Evolutionary conservation across 37 sponge, comb jelly and placozoan genomes (phyloP), one percentile per base, ranked within the genome.

Genomic region (Hexactinellida sp.): DNA sequence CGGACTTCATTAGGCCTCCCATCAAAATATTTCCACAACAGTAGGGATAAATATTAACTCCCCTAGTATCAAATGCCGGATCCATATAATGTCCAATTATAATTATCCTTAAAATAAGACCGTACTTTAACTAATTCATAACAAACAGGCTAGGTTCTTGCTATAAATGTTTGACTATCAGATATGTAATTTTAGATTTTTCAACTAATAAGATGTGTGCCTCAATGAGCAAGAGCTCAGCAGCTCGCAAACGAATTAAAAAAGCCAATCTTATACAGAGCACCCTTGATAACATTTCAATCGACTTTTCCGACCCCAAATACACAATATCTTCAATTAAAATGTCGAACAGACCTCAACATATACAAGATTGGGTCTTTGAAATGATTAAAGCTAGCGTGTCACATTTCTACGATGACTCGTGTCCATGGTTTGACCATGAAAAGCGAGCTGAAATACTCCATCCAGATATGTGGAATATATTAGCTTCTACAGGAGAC

Each of bases 381-480:
- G 76, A 63, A 32, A 63, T 23, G 34, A 63, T 63, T 25, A 63
- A 63, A 63, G 76, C 76, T 10, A 63, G 13, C 30, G 76, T 63
- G 3, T 63, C 76, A 7, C 76, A 63, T 28, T 63, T 63, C 34
- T 63, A 63, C 30, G 76, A 63, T n/a, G 34, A 63, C 13, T 23
- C 76, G 3, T 63, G 76, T 63, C 76, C 76, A n/a, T 63, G 76
- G 76, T 25, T 10, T 32, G 76, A 63, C 13, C 3, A 1, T 10
- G 76, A 63, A 3, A 63, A 63, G 76, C 21, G 76, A 63, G 30
- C 25, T 63, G 76, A 63, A 23, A 63, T 63, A 32, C 13, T 63
- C 3, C 76, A 63, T 63, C 76, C 32, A n/a, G 76, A 63, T 21
- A 63, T 63, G 76, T 63, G 76, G 76, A 63, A 63, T 63, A n/a